phyloP scores from a whole-genome alignment of 2,113 vertebrate species.

The Cryptotis parvus region DNA sequence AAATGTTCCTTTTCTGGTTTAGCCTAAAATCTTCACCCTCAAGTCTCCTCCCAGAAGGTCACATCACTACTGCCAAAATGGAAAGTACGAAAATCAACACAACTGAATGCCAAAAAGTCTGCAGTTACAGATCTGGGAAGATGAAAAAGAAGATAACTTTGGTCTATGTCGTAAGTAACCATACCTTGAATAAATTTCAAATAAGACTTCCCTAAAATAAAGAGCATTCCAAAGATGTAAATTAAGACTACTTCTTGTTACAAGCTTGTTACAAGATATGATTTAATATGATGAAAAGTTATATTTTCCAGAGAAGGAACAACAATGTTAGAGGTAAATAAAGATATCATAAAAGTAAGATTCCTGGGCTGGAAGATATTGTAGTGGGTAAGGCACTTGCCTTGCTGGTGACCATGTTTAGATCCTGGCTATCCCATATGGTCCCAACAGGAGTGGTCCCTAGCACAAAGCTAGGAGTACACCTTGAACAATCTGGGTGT shows the following conservation, averaged over 20 bases:
- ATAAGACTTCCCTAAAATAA: not conserved
- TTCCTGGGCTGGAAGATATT: no score
- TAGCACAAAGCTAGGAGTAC: no score
- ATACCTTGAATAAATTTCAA: constrained; percentile 4
- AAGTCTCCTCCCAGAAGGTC: not conserved
- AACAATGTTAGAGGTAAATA: not conserved
- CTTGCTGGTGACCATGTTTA: no score
- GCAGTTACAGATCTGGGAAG: not conserved
- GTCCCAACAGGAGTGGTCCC: no score
- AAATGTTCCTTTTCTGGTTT: not conserved
- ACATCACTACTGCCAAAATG: not conserved
- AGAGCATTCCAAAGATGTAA: not conserved
- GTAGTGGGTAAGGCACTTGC: no score
- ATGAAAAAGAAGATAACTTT: not conserved
- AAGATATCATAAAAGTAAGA: no score
- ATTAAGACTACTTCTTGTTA: not conserved
- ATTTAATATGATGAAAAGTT: not conserved
- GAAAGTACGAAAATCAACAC: not conserved
- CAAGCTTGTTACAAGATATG: not conserved
- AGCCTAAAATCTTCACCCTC: not conserved
- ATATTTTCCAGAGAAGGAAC: not conserved
- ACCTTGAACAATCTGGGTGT: no score
- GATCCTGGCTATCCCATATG: no score
- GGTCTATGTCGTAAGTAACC: not conserved
- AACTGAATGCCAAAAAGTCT: not conserved